Percentiles rank a stretch among this genome's conserved stretches.
Conservation (phyloP, 2,113 vertebrate genomes). For the Scytalopus superciliaris region DNA sequence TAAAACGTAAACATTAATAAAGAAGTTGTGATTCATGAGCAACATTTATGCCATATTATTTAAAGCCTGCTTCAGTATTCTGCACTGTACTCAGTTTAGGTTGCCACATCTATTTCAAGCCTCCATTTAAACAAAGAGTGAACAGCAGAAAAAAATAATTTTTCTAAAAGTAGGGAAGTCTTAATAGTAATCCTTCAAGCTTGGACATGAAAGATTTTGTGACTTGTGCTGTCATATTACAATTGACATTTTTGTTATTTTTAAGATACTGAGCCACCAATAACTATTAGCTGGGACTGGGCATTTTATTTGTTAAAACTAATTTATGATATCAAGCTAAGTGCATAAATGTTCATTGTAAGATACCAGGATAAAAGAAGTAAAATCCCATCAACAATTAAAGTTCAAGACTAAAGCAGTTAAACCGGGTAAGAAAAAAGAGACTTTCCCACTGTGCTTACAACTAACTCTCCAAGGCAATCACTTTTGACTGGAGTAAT, state of each 20-base stretch:
- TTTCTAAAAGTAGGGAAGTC: neutral
- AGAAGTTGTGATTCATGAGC: neutral
- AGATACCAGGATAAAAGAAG: neutral
- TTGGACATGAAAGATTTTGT: neutral
- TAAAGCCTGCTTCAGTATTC: neutral
- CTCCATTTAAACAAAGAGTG: neutral
- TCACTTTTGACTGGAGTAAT: slow-evolving; percentile 14
- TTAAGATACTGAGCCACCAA: neutral
- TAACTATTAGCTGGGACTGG: neutral
- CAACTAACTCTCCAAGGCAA: slow-evolving; percentile 11
- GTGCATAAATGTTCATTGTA: neutral
- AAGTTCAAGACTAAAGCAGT: neutral
- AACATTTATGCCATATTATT: neutral
- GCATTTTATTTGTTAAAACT: neutral
- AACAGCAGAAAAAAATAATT: neutral
- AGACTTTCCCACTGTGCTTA: neutral
- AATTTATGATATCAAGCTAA: neutral
- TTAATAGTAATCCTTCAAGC: neutral
- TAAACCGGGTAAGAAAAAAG: neutral
- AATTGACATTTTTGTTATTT: neutral
- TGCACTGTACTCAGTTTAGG: neutral
- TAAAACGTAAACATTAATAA: neutral
- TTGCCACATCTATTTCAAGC: neutral
- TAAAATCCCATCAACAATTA: neutral
- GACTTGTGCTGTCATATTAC: neutral